Percentiles rank a stretch among this genome's conserved stretches.
Evolutionary conservation across 1,140 invertebrate genomes (phyloP).

Genomic region (Glomeris maerens): DNA sequence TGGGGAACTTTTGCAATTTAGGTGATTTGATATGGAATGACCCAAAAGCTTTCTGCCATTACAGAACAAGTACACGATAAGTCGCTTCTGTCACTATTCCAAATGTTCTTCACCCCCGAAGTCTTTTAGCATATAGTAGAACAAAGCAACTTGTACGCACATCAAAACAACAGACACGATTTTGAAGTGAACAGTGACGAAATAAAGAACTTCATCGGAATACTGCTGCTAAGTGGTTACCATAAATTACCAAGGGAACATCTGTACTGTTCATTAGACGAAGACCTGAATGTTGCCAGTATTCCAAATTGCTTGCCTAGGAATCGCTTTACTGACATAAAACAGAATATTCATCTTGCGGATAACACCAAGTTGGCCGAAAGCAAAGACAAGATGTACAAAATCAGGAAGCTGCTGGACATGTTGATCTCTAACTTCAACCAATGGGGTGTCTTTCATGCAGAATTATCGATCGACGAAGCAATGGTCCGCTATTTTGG

Average conservation of each 20-base stretch:
- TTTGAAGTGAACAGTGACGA: neutral
- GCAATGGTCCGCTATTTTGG: slow-evolving; percentile 18
- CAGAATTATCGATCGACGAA: slow-evolving; percentile 15
- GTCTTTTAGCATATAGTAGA: neutral
- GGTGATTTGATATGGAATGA: too few species aligned
- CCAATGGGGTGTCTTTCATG: slow-evolving; percentile 14
- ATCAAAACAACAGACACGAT: slow-evolving; percentile 1
- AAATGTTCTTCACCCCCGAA: too few species aligned
- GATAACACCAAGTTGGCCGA: slow-evolving; percentile 23
- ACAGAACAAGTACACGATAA: too few species aligned
- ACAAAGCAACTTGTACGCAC: slow-evolving; percentile 1
- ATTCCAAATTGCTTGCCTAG: slow-evolving; percentile 16
- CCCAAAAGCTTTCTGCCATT: too few species aligned
- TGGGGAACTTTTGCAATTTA: too few species aligned
- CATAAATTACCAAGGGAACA: neutral
- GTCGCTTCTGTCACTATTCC: too few species aligned
- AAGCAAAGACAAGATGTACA: slow-evolving; percentile 22
- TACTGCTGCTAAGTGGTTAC: slow-evolving; percentile 5
- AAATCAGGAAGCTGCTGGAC: slow-evolving; percentile 22
- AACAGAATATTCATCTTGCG: slow-evolving; percentile 20
- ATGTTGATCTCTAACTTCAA: slow-evolving; percentile 22
- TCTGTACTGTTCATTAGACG: slow-evolving; percentile 1
- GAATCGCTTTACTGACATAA: slow-evolving; percentile 19
- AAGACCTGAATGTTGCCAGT: slow-evolving; percentile 15
- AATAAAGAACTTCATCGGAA: slow-evolving; percentile 2